A percentile compares a stretch with the other conserved stretches of the same genome.
phyloP scores from a whole-genome alignment of 2,888 invertebrate species.

The Strigamia transsilvanica region DNA sequence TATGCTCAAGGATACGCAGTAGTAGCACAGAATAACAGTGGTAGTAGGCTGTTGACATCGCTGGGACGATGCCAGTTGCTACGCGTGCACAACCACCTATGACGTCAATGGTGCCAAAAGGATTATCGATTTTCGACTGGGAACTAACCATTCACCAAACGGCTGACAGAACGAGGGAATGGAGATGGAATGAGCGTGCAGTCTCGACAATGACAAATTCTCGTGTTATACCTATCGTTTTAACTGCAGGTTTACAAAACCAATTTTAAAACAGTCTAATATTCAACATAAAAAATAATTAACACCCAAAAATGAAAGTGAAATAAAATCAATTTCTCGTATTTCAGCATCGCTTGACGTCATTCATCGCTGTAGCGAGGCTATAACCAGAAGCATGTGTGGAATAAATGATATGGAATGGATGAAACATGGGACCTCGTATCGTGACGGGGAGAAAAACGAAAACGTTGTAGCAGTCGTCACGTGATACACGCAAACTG shows the following conservation, averaged over 20 bases:
- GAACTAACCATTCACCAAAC: slow-evolving; percentile 23
- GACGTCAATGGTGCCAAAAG: slow-evolving; percentile 18
- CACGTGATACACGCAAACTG: slow-evolving; percentile 17
- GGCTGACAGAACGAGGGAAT: slow-evolving; percentile 26
- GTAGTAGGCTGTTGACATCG: slow-evolving; percentile 12
- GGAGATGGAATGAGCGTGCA: slow-evolving; percentile 7
- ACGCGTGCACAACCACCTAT: slow-evolving; percentile 7
- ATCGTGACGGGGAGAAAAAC: neutral
- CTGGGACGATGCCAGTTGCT: slow-evolving; percentile 12
- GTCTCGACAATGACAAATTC: slow-evolving; percentile 5
- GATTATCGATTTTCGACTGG: slow-evolving; percentile 29
- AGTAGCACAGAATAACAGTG: neutral
- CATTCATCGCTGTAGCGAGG: neutral
- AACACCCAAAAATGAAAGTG: neutral
- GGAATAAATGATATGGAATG: neutral
- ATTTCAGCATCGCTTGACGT: slow-evolving; percentile 3
- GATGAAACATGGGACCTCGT: neutral
- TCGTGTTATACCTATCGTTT: neutral
- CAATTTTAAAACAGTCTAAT: neutral
- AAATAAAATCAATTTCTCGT: neutral
- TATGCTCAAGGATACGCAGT: slow-evolving; percentile 7
- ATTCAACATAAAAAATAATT: neutral
- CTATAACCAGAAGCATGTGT: neutral
- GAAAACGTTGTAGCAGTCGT: neutral
- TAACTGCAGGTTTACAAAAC: neutral